phyloP scores from a whole-genome alignment of 2,797 vertebrate genomes.

The Phoxinus dragarum region DNA sequence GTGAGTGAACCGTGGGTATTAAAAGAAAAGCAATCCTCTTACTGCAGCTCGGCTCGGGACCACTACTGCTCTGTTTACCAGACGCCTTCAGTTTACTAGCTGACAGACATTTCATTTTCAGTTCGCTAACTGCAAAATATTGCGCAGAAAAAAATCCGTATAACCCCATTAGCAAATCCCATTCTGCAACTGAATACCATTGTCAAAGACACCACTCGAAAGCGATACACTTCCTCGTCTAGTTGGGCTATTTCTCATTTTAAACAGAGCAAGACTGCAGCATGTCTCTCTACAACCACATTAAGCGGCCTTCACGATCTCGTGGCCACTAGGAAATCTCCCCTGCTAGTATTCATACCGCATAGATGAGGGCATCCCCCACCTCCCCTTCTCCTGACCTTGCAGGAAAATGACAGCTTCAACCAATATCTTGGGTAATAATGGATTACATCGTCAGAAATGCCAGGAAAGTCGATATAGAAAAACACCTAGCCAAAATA shows the following conservation, averaged over 20 bases:
- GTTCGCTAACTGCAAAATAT: not conserved
- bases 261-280: constrained; percentile 37
- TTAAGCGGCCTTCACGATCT: constrained; percentile 42
- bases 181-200: not conserved
- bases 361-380: constrained; percentile 62
- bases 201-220: not conserved
- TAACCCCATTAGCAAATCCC: not conserved
- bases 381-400: constrained; percentile 67
- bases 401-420: constrained; percentile 59
- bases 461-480: not conserved
- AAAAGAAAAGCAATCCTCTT: constrained; percentile 90
- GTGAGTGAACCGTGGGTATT: constrained; percentile 73
- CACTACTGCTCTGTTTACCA: constrained; percentile 49
- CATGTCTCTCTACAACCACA: constrained; percentile 41
- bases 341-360: constrained; percentile 52
- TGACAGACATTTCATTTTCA: constrained; percentile 38
- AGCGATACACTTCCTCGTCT: not conserved
- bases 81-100: constrained; percentile 4
- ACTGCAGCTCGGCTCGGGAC: constrained; percentile 61
- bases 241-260: constrained; percentile 27
- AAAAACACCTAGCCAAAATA: not conserved
- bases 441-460: not conserved
- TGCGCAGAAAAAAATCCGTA: not conserved
- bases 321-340: constrained; percentile 44
- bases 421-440: not conserved